Evolutionary conservation across 2,888 invertebrate genomes (phyloP), one percentile per base, ranked within the genome.

Genomic region (Cryptus viduatorius): DNA sequence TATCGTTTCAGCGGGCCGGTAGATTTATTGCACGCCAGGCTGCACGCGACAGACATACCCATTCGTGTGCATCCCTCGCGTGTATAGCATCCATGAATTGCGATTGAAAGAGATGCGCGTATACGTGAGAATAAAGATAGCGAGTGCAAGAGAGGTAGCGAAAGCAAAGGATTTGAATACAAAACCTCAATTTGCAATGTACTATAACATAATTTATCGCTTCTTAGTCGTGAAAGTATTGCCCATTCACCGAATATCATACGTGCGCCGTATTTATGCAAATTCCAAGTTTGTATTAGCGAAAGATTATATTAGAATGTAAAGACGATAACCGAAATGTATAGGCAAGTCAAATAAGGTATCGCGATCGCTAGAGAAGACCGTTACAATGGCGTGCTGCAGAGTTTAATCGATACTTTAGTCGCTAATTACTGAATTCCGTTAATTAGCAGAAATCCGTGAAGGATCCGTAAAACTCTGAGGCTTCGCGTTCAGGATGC

Each of bases 1-100:
- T 82, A 82, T 82, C 77, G 77, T 82, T 77, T 77, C 76, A 77
- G 77, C 82, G 82, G 24, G 4, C 59, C 80, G 77, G 82, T 82
- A 77, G 82, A 82, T 82, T 82, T 82, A 82, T 82, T 77, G 82
- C 82, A 65, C 69, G 77, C 76, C 82, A 82, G 42, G 71, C 77
- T 82, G 76, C 82, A 82, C 82, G 82, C 82, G 82, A 82, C 82
- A 82, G 82, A 82, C 82, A 82, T 82, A 77, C 82, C 82, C 76
- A 77, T 77, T 67, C 82, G 69, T 71, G 69, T 71, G 56, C 69
- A 71, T 82, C 81, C 81, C 76, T 53, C 71, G 81, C 81, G 81
- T 82, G 81, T 53, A 82, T 76, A 44, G 81, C 82, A 82, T 82
- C 77, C 82, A 71, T 77, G 77, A 82, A 81, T 73, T 37, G 73